These are phyloP conservation scores for Cetonia aurata DNA, from an alignment of 2,888 invertebrate genomes.

Conservation along the genomic window DNA sequence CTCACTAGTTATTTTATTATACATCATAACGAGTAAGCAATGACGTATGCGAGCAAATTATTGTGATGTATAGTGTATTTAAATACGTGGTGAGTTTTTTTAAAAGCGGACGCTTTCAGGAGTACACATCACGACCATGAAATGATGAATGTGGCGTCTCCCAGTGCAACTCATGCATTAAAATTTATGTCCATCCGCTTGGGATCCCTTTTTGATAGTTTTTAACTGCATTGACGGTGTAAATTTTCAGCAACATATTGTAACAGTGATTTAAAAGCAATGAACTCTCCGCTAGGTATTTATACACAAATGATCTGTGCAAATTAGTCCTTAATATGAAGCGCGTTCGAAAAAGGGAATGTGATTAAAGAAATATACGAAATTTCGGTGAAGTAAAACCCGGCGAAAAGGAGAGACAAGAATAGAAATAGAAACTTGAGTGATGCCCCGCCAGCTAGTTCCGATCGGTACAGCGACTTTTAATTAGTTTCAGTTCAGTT, in stretches of 20 bases:
- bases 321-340: too few relatives aligned
- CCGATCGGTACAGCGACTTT: conserved; percentile 65
- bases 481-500: conserved; percentile 66
- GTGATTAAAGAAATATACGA: background rate
- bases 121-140: conserved; percentile 49
- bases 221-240: conserved; percentile 51
- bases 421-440: conserved; percentile 55
- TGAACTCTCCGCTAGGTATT: too few relatives aligned
- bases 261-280: conserved; percentile 15
- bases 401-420: conserved; percentile 25
- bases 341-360: background rate
- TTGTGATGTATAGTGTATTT: conserved; percentile 28
- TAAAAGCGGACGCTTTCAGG: conserved; percentile 23
- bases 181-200: conserved; percentile 63
- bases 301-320: background rate
- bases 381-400: conserved; percentile 2
- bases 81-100: background rate
- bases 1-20: too few relatives aligned
- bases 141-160: conserved; percentile 62
- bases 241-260: conserved; percentile 40
- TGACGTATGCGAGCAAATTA: conserved; percentile 14
- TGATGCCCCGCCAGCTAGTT: conserved; percentile 62
- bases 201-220: conserved; percentile 45
- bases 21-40: background rate
- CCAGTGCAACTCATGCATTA: conserved; percentile 61